Conservation (phyloP, 2,888 invertebrate species). For the Synergus gifuensis region DNA sequence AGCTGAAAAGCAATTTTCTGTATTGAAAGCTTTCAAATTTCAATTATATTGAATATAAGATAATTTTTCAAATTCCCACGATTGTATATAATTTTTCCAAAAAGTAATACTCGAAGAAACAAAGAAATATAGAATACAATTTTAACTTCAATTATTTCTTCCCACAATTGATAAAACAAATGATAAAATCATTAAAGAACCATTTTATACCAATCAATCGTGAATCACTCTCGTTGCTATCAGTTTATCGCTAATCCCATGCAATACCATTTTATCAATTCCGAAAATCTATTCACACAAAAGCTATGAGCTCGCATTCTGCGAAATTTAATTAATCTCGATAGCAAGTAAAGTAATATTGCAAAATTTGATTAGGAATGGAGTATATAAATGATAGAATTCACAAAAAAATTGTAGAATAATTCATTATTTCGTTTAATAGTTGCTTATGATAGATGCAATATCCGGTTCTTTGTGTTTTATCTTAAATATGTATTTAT, state of each 20-base stretch:
- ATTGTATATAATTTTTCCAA: background rate
- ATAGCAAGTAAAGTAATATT: background rate
- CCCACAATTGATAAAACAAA: background rate
- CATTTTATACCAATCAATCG: constrained; percentile 3
- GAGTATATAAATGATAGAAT: background rate
- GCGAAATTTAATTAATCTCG: background rate
- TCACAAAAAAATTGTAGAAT: background rate
- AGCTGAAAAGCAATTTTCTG: background rate
- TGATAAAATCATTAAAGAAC: background rate
- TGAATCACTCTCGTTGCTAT: constrained; percentile 5
- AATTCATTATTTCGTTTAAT: background rate
- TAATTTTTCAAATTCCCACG: background rate
- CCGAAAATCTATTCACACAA: background rate
- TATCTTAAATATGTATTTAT: background rate
- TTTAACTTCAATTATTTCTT: background rate
- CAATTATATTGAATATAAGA: background rate
- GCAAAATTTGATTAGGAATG: background rate
- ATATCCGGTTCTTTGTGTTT: background rate
- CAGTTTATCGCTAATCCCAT: background rate
- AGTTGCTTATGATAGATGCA: background rate
- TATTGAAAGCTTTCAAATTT: background rate
- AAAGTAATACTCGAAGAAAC: background rate
- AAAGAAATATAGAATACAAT: background rate
- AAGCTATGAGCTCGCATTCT: background rate
- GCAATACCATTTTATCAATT: constrained; percentile 12